phyloP scores from a whole-genome alignment of 2,113 vertebrate genomes.

The Hyaena hyaena region DNA sequence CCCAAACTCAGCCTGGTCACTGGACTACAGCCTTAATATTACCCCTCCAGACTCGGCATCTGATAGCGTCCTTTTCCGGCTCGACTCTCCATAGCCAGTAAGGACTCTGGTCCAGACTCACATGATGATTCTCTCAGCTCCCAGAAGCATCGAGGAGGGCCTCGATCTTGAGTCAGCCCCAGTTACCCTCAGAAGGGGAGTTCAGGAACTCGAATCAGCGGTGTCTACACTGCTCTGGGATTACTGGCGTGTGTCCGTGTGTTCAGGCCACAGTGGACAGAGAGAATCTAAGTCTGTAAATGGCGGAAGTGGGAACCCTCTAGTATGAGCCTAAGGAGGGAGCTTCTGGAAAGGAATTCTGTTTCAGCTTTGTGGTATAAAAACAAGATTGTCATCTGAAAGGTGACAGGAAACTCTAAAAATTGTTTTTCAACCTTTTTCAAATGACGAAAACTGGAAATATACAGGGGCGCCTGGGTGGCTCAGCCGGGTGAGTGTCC shows the following conservation, averaged over 20 bases:
- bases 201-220: not conserved
- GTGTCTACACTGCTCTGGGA: not conserved
- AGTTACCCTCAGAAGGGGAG: not conserved
- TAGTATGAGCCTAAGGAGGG: not conserved
- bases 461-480: not conserved
- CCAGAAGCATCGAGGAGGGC: not conserved
- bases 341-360: not conserved
- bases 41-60: not conserved
- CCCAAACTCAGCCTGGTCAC: not conserved
- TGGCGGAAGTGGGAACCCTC: not conserved
- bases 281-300: not conserved
- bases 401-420: not conserved
- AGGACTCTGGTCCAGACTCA: not conserved
- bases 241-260: not conserved
- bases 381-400: not conserved
- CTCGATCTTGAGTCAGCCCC: not conserved
- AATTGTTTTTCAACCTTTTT: not conserved
- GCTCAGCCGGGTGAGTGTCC: too few species aligned
- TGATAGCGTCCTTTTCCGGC: not conserved
- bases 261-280: not conserved
- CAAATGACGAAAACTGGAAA: conserved; percentile 2
- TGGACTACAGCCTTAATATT: not conserved
- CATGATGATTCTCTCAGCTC: not conserved
- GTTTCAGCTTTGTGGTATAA: not conserved
- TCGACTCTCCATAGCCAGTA: not conserved